These are phyloP conservation scores for Spinus pinus DNA, from an alignment of 2,797 vertebrate genomes.

Conservation along the genomic window DNA sequence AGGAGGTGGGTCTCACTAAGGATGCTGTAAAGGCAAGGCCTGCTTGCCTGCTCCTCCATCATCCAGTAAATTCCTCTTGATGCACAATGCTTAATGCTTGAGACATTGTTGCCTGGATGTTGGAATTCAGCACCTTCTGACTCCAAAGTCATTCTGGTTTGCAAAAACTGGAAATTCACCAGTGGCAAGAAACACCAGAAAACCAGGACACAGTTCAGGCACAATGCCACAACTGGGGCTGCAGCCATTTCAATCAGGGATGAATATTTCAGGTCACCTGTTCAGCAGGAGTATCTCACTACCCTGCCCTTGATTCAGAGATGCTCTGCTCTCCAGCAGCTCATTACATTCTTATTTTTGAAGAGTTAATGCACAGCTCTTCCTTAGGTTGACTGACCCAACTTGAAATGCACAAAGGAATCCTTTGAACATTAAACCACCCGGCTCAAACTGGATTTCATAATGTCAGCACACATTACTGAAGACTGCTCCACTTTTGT, in stretches of 20 bases:
- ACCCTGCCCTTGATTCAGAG: background rate
- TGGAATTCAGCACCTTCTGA: background rate
- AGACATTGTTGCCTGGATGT: rapidly evolving
- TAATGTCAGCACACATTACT: background rate
- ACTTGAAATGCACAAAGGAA: background rate
- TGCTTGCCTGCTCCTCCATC: background rate
- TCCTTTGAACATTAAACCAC: background rate
- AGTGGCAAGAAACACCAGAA: background rate
- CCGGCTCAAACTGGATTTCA: background rate
- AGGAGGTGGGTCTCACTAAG: background rate
- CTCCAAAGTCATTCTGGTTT: background rate
- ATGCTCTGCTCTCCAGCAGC: background rate
- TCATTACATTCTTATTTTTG: background rate
- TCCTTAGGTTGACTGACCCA: background rate
- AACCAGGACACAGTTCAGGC: background rate
- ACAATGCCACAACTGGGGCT: rapidly evolving
- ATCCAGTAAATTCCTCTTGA: background rate
- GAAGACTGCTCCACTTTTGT: background rate
- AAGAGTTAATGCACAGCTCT: background rate
- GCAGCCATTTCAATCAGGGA: background rate
- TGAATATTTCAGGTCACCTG: background rate
- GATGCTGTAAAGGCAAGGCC: background rate
- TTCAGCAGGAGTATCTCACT: background rate
- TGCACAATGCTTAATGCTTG: background rate
- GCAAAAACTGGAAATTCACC: background rate